Evolutionary conservation across 2,797 vertebrate species (phyloP).

Genomic region (Gobionotothen gibberifrons): DNA sequence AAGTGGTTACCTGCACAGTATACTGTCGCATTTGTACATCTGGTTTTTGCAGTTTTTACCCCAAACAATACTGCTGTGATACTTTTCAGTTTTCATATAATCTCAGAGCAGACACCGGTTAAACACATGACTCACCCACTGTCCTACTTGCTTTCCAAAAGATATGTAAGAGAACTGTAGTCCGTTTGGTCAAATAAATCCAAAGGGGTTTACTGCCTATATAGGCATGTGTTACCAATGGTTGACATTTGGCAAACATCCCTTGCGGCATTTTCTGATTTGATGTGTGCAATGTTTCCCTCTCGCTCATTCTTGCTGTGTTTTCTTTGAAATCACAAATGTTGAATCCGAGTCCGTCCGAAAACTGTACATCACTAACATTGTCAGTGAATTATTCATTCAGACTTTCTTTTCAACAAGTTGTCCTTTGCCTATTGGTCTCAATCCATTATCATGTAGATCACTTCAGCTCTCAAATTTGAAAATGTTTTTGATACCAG

Average conservation of each 20-base stretch:
- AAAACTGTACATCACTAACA: background rate
- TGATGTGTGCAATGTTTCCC: background rate
- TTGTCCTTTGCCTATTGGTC: background rate
- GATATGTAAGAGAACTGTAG: background rate
- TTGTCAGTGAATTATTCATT: background rate
- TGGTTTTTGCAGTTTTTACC: slow-evolving; percentile 24
- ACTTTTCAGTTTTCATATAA: slow-evolving; percentile 26
- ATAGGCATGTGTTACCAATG: background rate
- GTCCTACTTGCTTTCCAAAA: background rate
- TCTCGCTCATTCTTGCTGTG: background rate
- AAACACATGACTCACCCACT: slow-evolving; percentile 22
- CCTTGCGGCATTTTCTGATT: background rate
- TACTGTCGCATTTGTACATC: slow-evolving; percentile 28
- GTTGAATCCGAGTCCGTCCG: background rate
- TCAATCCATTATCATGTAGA: background rate
- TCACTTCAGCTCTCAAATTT: background rate
- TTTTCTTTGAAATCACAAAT: background rate
- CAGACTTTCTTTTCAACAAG: background rate
- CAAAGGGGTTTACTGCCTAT: too few relatives aligned
- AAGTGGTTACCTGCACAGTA: slow-evolving; percentile 29
- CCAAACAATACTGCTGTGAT: slow-evolving; percentile 24
- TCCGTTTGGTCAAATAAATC: background rate
- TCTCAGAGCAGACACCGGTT: slow-evolving; percentile 23
- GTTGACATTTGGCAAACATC: too few relatives aligned
- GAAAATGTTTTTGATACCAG: background rate